These are phyloP conservation scores for Metopolophium dirhodum DNA, from an alignment of 1,140 invertebrate genomes.

Conservation along the genomic window DNA sequence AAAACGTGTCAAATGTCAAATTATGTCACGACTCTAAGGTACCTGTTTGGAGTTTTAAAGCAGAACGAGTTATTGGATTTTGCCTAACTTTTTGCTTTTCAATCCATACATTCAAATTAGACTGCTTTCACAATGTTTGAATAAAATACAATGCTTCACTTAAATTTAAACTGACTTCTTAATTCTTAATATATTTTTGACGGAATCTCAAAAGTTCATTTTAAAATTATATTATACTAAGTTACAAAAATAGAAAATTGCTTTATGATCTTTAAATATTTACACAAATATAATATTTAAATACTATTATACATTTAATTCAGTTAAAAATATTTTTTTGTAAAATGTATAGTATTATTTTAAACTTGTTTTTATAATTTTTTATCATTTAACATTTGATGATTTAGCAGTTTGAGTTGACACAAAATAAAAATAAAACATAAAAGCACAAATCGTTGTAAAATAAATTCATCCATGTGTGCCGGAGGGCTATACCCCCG, in stretches of 20 bases:
- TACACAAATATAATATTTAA: background rate
- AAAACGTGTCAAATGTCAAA: slow-evolving; percentile 8
- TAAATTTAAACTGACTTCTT: background rate
- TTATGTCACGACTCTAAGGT: background rate
- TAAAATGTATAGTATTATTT: background rate
- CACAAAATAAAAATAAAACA: too few species aligned
- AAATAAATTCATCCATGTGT: too few species aligned
- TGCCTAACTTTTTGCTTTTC: background rate
- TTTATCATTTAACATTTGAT: background rate
- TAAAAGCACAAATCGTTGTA: too few species aligned
- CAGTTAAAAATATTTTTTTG: background rate
- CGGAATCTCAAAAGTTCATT: background rate
- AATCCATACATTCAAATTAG: background rate
- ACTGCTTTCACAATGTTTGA: background rate
- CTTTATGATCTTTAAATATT: background rate
- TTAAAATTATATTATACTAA: background rate
- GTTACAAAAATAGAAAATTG: background rate
- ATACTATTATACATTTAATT: background rate
- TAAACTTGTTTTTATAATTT: background rate
- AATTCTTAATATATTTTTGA: background rate
- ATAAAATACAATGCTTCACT: background rate
- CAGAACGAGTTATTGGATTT: background rate
- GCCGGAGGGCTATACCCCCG: too few species aligned
- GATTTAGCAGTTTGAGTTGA: background rate
- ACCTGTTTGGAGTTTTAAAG: background rate